Evolutionary conservation across 2,888 invertebrate species (phyloP), one percentile per base, ranked within the genome.

Genomic region (Philhelius pedissequus): DNA sequence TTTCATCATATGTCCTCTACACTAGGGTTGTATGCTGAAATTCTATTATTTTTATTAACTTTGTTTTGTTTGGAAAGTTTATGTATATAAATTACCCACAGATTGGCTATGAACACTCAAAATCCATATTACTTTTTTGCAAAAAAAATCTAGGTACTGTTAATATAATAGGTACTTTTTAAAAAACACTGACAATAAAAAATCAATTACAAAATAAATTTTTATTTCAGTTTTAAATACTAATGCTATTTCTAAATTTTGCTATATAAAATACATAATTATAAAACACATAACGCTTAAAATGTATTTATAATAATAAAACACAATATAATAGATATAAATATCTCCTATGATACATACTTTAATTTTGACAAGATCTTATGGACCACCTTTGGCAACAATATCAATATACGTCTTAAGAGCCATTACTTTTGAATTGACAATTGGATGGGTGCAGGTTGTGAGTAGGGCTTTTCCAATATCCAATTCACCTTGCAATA

Each of bases 401-500:
- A 93, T 92, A 90, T 94, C 94, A 81, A 94, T 91, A 88, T 93
- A 94, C 89, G 93, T 93, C 88, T 93, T 93, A 64, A 94, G 88
- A 18, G 89, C 86, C 80, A 88, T 80, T 3, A 89, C 89, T 78
- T 91, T 90, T 27, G 79, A 83, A 70, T 87, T 87, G 8, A 91
- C 89, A 75, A 91, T 89, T 1, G 91, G 88, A 87, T 92, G 91
- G 8, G 88, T 89, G 38, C 91, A 88, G 3, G 89, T 88, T 22
- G 87, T 75, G 8, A 92, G 64, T 15, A 90, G 86, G 20, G 87
- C 87, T 66, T 89, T 88, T 0, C 93, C 93, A 90, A 95, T 95
- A 83, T 95, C 95, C 52, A 94, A 92, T 89, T 97, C 96, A 4
- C 96, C 96, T 78, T 95, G 93, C 52, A 96, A 92, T 13, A 96